Evolutionary conservation across 2,888 invertebrate genomes (phyloP).

Genomic region (Toxonevra muliebris): DNA sequence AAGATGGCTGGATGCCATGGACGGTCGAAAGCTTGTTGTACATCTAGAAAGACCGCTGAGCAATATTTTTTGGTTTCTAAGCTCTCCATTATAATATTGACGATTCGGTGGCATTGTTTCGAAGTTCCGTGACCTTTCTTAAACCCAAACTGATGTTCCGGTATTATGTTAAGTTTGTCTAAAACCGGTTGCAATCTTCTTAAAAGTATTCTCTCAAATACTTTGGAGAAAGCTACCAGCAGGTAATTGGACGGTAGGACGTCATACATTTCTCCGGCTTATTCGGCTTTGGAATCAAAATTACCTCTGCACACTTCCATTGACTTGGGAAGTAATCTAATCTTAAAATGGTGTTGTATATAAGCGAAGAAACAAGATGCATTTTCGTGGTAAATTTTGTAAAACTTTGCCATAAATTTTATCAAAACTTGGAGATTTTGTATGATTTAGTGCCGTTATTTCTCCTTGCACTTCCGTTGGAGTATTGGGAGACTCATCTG

Average conservation of each 20-base stretch:
- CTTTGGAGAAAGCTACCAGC: slow-evolving; percentile 16
- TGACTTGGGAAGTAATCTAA: slow-evolving; percentile 4
- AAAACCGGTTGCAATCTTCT: background rate
- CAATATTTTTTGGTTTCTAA: slow-evolving; percentile 22
- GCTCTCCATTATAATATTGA: slow-evolving; percentile 10
- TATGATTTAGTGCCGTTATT: slow-evolving; percentile 2
- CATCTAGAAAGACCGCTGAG: slow-evolving; percentile 14
- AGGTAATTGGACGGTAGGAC: slow-evolving; percentile 8
- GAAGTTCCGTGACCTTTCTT: no score
- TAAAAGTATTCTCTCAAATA: slow-evolving; percentile 19
- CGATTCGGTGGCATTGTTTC: no score
- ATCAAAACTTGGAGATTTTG: slow-evolving; percentile 4
- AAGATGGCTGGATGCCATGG: slow-evolving; percentile 12
- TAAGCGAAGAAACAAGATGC: background rate
- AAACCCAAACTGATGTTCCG: no score
- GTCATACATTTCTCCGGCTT: slow-evolving; percentile 1
- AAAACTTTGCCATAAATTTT: slow-evolving; percentile 4
- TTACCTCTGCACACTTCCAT: slow-evolving; percentile 17
- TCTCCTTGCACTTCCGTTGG: slow-evolving; percentile 9
- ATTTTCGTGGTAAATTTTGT: background rate
- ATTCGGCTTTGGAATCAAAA: slow-evolving; percentile 2
- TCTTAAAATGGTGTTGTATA: background rate
- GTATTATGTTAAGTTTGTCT: background rate
- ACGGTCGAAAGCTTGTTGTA: slow-evolving; percentile 16
- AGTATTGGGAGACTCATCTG: no score